phyloP scores from a whole-genome alignment of 92 coral and sea anemone genomes.

The Phenganax marumi region DNA sequence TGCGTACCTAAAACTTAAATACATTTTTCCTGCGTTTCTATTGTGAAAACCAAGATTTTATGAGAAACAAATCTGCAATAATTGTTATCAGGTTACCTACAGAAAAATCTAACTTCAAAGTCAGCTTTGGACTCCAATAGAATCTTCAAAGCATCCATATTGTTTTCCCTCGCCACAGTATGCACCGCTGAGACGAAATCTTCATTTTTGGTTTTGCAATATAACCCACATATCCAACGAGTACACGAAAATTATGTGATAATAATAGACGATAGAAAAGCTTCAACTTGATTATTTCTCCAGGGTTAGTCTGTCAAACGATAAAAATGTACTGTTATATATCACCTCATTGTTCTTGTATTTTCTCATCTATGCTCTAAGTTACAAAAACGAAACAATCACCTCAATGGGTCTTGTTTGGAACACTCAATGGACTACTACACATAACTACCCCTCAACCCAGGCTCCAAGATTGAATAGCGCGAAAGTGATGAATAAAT shows the following conservation, averaged over 20 bases:
- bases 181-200: constrained; percentile 18
- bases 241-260: constrained; percentile 7
- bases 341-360: too few relatives aligned
- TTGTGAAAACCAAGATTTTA: too few relatives aligned
- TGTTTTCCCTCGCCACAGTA: constrained; percentile 4
- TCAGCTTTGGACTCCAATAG: constrained; percentile 2
- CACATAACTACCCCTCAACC: too few relatives aligned
- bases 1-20: not conserved
- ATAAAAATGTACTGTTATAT: too few relatives aligned
- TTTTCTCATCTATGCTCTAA: too few relatives aligned
- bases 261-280: constrained; percentile 19
- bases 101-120: constrained; percentile 14
- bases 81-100: too few relatives aligned
- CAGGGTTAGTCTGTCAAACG: not conserved
- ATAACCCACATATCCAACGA: constrained; percentile 25
- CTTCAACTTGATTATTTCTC: not conserved
- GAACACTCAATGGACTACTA: too few relatives aligned
- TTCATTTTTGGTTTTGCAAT: constrained; percentile 6
- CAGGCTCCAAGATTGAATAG: not conserved
- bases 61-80: too few relatives aligned
- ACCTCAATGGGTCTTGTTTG: too few relatives aligned
- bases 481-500: not conserved
- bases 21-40: too few relatives aligned
- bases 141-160: constrained; percentile 21
- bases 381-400: too few relatives aligned